Evolutionary conservation across 1,140 invertebrate genomes (phyloP), one percentile per base, ranked within the genome.

Genomic region (Bombus polaris): DNA sequence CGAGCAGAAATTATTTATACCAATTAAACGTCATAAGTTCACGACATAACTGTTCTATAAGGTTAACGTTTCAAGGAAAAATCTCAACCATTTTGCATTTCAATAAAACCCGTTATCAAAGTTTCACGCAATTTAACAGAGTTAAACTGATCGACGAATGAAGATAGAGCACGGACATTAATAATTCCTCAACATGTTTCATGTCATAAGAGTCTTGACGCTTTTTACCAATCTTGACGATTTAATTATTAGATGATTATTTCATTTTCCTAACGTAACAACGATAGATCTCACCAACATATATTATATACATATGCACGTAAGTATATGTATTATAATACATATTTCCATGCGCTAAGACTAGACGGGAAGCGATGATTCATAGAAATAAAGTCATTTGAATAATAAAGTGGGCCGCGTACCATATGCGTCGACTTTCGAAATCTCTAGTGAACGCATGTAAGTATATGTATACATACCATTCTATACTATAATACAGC

Each of bases 341-440:
- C 6, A 22, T 22, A 22, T 53, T 39, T 39, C 35, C 68, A 28
- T 25, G 9, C 68, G 47, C 6, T 53, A 53, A 53, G 47, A 28
- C 35, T 13, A 39, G 66, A 32, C 86, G 59, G 59, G 70, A 88
- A 73, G 75, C 81, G 81, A 84, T 88, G 86, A 88, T 39, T 88
- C 87, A 88, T 18, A 73, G 53, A 68, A 79, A 74, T 84, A 70
- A 83, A 88, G 75, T 88, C 87, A 88, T 68, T 76, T 79, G 44
- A 86, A n/a, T 35, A 84, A 79, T 84, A 85, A 88, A 88, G 84
- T 70, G 81, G 74, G 62, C 66, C 82, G n/a, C 78, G 70, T 88
- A 84, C 65, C 44, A 68, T 73, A 75, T 22, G 42, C 73, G 35
- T 57, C 65, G 32, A 85, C 87, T 88, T 88, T 87, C 87, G 75